These are phyloP conservation scores for Ostrea denselamellosa DNA, from an alignment of 1,140 invertebrate genomes.

Conservation along the genomic window DNA sequence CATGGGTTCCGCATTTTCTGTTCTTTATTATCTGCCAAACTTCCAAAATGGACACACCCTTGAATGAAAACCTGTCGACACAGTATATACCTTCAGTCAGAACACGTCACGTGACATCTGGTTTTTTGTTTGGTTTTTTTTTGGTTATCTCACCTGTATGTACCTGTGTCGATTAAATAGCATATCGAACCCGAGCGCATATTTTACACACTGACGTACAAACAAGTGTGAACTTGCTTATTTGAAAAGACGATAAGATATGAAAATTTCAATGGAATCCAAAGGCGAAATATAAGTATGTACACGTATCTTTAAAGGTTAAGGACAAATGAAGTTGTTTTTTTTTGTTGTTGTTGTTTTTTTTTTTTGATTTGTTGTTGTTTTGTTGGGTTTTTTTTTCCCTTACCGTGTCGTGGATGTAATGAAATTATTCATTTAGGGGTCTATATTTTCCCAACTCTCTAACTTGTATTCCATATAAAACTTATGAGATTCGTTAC, in stretches of 20 bases:
- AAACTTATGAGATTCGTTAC: too few relatives aligned
- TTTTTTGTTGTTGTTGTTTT: too few relatives aligned
- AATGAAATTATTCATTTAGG: too few relatives aligned
- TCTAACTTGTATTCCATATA: too few relatives aligned
- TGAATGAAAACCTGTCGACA: slow-evolving; percentile 33
- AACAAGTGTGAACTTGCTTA: too few relatives aligned
- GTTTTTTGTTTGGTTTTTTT: too few relatives aligned
- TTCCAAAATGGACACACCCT: slow-evolving; percentile 39
- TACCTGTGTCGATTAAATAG: slow-evolving; percentile 1
- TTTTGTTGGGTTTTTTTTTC: too few relatives aligned
- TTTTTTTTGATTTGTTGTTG: too few relatives aligned
- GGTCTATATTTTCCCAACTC: too few relatives aligned
- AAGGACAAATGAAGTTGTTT: too few relatives aligned
- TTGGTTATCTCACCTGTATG: slow-evolving; percentile 39
- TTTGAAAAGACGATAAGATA: not conserved
- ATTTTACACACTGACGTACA: not conserved
- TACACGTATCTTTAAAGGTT: not conserved
- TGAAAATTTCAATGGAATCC: not conserved
- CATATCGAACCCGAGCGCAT: not conserved
- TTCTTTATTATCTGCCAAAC: not conserved
- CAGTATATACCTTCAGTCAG: slow-evolving; percentile 16
- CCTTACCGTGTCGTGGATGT: too few relatives aligned
- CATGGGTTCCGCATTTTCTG: not conserved
- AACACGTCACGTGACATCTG: not conserved
- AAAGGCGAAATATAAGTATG: too few relatives aligned